A percentile compares a stretch with the other conserved stretches of the same genome.
phyloP scores from a whole-genome alignment of 2,797 vertebrate species.

The Rhinophrynus dorsalis region DNA sequence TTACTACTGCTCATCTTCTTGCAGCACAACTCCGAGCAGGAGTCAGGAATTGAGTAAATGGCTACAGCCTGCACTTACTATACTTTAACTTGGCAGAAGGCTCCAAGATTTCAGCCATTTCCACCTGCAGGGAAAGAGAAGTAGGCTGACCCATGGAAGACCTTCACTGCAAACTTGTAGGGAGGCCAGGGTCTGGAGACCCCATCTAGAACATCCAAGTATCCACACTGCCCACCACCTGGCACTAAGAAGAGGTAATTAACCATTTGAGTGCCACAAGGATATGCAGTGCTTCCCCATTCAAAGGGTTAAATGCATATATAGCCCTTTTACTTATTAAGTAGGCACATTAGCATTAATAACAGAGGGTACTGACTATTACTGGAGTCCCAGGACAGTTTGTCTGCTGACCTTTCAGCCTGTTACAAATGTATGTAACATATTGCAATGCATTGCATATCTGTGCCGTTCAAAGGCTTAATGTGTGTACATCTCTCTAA shows the following conservation, averaged over 20 bases:
- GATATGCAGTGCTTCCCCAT: no score
- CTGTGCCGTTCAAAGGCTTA: no score
- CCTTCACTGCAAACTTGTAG: constrained; percentile 94
- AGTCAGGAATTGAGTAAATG: constrained; percentile 75
- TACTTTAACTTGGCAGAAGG: constrained; percentile 96
- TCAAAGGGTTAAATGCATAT: background rate
- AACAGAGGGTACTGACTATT: no score
- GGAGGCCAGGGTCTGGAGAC: constrained; percentile 88
- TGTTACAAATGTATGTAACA: no score
- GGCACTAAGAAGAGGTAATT: no score
- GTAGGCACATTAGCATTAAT: no score
- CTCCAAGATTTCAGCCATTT: constrained; percentile 86
- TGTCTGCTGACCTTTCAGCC: no score
- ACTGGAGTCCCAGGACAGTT: no score
- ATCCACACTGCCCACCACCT: constrained; percentile 33
- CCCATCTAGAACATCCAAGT: constrained; percentile 97
- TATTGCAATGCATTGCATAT: no score
- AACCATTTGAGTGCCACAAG: no score
- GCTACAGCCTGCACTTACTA: constrained; percentile 90
- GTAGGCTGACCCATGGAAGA: constrained; percentile 73
- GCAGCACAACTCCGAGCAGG: constrained; percentile 46
- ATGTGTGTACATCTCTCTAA: no score
- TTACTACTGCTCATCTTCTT: constrained; percentile 46
- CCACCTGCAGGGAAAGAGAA: constrained; percentile 91
- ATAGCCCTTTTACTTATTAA: background rate